Base-by-base conservation (phyloP, 2,888 invertebrate genomes). In the Drosophila phalerata region DNA sequence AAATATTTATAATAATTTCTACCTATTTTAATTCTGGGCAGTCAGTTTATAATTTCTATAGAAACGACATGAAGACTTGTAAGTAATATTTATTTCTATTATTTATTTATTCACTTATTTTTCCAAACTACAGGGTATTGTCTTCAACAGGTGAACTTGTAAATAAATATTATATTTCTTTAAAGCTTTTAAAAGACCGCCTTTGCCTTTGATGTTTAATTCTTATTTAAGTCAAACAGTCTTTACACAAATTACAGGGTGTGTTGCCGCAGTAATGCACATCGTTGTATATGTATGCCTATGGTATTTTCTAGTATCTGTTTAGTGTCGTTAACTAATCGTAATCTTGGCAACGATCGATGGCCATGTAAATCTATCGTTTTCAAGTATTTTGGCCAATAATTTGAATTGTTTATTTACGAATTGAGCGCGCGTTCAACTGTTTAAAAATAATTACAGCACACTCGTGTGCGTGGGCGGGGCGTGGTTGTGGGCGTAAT, bases 371-470 rank as follows among this genome's bases (percentile, higher is more conserved):
- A 62, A 62, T 62, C 53, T 37, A 37, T 45, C 53, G 45, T 17
- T 48, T 56, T 37, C 57, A 58, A 58, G 57, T 58, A 58, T 58
- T 58, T 58, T 37, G 30, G 42, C 42, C 52, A 61, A 51, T 51
- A 30, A 61, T 34, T 62, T 62, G n/a, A 55, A 55, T 63, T 63
- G 63, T 63, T 55, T 63, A 40, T 56, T 55, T 55, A 53, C 28
- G 32, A 42, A 30, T 42, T 11, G 51, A 45, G 28, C 48, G 49
- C 28, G 52, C 51, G 38, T 49, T 30, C 28, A 49, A 28, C 22
- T 51, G 60, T 32, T 58, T 58, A 47, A 47, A 47, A 63, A 62
- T 42, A 45, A 45, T 48, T 30, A 43, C 38, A 43, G 30, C 13
- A 53, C 42, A 43, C 37, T 19, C 17, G 25, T n/a, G 17, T 28